Base-by-base conservation (phyloP, 2,797 vertebrate genomes). In the Oryzias sinensis region DNA sequence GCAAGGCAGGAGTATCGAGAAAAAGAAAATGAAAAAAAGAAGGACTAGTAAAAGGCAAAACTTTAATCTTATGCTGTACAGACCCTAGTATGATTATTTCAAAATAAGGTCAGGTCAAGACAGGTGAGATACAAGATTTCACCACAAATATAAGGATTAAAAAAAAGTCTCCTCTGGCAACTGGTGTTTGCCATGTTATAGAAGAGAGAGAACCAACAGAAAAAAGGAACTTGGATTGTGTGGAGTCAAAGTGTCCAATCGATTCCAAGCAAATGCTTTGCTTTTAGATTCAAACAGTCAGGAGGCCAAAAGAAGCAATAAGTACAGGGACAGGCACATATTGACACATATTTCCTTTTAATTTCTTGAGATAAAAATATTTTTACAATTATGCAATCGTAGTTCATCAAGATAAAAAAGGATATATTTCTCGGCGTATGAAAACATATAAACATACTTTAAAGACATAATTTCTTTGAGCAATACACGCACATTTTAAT, bases 231-330 rank as follows among this genome's bases (percentile, higher is more conserved):
- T 75, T 81, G 67, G 76, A 83, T 24, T 70, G 71, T 55, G 72
- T 84, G 58, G 56, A 40, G 46, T 77, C 73, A 83, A 77, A 43
- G 20, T 75, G 51, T 43, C 66, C 73, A 80, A 82, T 80, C 67
- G 63, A 89, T 89, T 86, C 87, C 66, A 72, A 86, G 70, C 62
- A 75, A 81, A 71, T 70, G 60, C 62, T 76, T 65, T 45, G 65
- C 68, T 84, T 76, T 84, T 77, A 87, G 72, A 84, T 74, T 87
- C 88, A 33, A 89, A 86, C 56, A 42, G 61, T 65, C 69, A 75
- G 55, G 16, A 48, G 62, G 68, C 65, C 74, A 58, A 59, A 49
- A 52, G 65, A 33, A 70, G 60, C 46, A 47, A 56, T 62, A 49
- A 25, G 37, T 42, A 33, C n/a, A 14, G 49, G 2, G 16, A n/a